Percentiles rank a stretch among this genome's conserved stretches.
Evolutionary conservation across 2,113 vertebrate genomes (phyloP).

Genomic region (Natator depressus): DNA sequence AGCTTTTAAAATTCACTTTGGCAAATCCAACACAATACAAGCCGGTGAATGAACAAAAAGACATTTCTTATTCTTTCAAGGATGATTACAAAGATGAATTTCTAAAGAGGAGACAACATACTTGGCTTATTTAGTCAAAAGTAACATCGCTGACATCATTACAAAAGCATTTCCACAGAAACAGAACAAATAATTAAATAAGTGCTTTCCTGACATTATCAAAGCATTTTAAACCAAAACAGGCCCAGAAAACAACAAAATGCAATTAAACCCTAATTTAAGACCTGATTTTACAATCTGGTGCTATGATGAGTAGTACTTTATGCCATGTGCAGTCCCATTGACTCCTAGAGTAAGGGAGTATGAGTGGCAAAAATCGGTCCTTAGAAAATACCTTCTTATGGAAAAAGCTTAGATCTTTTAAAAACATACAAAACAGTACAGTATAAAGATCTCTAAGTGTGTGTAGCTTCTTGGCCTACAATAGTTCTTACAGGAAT

Average conservation of each 20-base stretch:
- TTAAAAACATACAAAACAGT: background rate
- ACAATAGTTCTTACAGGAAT: fast-evolving
- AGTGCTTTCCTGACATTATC: background rate
- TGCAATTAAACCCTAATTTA: background rate
- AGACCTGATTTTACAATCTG: background rate
- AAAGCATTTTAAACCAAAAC: background rate
- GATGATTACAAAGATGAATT: background rate
- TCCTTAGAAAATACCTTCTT: background rate
- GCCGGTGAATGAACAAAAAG: background rate
- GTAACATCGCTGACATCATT: conserved; percentile 6
- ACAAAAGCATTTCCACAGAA: conserved; percentile 53
- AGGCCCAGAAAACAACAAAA: conserved; percentile 1
- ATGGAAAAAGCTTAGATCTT: background rate
- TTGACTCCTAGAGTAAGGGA: background rate
- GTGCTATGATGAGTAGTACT: fast-evolving
- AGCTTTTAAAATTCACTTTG: background rate
- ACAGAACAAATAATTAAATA: conserved; percentile 4
- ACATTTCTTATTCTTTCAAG: background rate
- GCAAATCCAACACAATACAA: background rate
- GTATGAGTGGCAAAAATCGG: background rate
- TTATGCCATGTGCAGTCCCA: background rate
- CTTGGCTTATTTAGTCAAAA: conserved; percentile 13
- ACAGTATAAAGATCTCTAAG: background rate
- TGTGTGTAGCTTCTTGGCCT: background rate
- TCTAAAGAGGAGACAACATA: background rate